Evolutionary conservation across 2,888 invertebrate genomes (phyloP).

Genomic region (Hyles lineata): DNA sequence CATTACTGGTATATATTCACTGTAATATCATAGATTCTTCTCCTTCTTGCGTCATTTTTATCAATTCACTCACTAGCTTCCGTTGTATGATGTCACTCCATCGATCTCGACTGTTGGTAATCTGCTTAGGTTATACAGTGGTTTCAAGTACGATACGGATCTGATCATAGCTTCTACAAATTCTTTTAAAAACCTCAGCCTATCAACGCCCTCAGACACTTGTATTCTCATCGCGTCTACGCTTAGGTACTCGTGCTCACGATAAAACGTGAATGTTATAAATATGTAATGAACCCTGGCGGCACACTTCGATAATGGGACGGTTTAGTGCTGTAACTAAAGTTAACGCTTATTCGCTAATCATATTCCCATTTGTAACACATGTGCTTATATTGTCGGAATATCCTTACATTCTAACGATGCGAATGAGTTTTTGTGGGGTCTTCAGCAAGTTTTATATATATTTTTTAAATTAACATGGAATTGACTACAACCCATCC

Average conservation of each 20-base stretch:
- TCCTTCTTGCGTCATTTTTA: too few relatives aligned
- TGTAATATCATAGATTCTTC: too few relatives aligned
- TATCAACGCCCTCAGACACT: neutral
- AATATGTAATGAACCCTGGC: slow-evolving; percentile 30
- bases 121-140: too few relatives aligned
- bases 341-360: slow-evolving; percentile 31
- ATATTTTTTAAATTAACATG: neutral
- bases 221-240: slow-evolving; percentile 12
- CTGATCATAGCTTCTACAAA: neutral
- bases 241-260: slow-evolving; percentile 30
- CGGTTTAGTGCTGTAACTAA: slow-evolving; percentile 17
- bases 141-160: too few relatives aligned
- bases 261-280: slow-evolving; percentile 32
- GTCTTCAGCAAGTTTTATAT: neutral
- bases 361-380: slow-evolving; percentile 29
- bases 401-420: slow-evolving; percentile 10
- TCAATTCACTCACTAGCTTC: too few relatives aligned
- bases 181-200: neutral
- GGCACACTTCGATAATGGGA: slow-evolving; percentile 29
- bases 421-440: neutral
- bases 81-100: too few relatives aligned
- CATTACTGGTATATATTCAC: too few relatives aligned
- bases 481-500: too few relatives aligned
- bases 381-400: slow-evolving; percentile 25
- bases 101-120: too few relatives aligned